Conservation (phyloP, 2,113 vertebrate species). For the Pygoscelis adeliae region DNA sequence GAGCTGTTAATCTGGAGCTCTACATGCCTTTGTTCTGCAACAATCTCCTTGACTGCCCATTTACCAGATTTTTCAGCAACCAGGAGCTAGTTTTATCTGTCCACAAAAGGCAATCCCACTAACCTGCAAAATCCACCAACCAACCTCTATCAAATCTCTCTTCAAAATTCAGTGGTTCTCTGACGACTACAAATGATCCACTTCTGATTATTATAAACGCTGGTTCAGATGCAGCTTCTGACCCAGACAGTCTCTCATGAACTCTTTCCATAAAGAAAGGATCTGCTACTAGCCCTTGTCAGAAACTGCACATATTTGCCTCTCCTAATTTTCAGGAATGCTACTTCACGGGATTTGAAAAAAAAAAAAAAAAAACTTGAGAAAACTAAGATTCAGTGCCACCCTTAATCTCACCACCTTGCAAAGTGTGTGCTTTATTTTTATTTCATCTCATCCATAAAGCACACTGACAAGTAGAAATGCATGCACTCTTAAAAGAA, state of each 20-base stretch:
- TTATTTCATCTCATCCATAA: not conserved
- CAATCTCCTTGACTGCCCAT: fast-evolving
- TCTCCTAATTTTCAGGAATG: not conserved
- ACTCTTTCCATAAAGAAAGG: not conserved
- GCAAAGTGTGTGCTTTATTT: not conserved
- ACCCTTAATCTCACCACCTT: not conserved
- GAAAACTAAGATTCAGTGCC: not conserved
- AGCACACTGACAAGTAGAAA: not conserved
- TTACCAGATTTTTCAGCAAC: not conserved
- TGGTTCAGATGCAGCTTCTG: not conserved
- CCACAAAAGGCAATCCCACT: not conserved
- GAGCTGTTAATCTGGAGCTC: not conserved
- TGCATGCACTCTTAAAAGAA: not conserved
- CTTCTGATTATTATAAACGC: not conserved
- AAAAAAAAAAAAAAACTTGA: not conserved
- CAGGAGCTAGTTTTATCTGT: fast-evolving
- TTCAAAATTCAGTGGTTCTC: not conserved
- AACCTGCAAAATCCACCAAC: not conserved
- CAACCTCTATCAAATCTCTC: not conserved
- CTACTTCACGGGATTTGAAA: not conserved
- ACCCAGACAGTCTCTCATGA: not conserved
- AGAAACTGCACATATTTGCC: not conserved
- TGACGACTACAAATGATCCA: not conserved
- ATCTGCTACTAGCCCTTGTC: not conserved
- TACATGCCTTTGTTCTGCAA: not conserved